Evolutionary conservation across 2,888 invertebrate genomes (phyloP).

Genomic region (Petrolisthes cinctipes): DNA sequence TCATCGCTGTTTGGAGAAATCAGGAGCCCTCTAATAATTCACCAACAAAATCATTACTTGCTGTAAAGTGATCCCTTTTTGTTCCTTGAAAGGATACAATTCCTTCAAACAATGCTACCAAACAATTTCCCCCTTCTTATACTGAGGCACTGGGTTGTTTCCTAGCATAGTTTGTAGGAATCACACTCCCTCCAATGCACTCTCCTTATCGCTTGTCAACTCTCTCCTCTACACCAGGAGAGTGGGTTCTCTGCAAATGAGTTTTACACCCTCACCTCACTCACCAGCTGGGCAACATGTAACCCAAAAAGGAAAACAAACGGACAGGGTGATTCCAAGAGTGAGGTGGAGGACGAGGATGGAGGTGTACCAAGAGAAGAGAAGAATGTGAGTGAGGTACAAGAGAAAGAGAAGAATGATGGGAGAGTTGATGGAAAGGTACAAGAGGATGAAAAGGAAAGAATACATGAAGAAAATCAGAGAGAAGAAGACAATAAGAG

Average conservation of each 20-base stretch:
- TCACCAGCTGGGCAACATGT: slow-evolving; percentile 50
- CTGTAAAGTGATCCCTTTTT: too few relatives aligned
- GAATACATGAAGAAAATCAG: not conserved
- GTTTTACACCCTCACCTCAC: slow-evolving; percentile 48
- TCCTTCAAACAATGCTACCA: too few relatives aligned
- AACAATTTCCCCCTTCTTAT: too few relatives aligned
- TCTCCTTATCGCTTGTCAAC: too few relatives aligned
- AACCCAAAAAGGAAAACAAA: slow-evolving; percentile 6
- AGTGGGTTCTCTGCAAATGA: slow-evolving; percentile 24
- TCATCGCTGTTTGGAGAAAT: too few relatives aligned
- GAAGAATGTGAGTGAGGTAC: not conserved
- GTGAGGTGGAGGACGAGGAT: not conserved
- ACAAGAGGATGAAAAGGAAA: not conserved
- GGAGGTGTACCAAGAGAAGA: slow-evolving; percentile 23
- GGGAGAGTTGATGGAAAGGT: not conserved
- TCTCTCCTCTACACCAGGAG: not conserved
- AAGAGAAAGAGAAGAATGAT: not conserved
- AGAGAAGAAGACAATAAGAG: not conserved
- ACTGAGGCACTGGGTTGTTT: too few relatives aligned
- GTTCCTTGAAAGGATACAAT: too few relatives aligned
- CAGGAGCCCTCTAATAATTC: too few relatives aligned
- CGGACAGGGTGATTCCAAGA: too few relatives aligned
- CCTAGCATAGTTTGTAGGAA: too few relatives aligned
- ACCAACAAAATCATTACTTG: too few relatives aligned
- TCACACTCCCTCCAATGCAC: too few relatives aligned